phyloP scores from a whole-genome alignment of 2,888 invertebrate genomes.

The Hypomecis atomaria region DNA sequence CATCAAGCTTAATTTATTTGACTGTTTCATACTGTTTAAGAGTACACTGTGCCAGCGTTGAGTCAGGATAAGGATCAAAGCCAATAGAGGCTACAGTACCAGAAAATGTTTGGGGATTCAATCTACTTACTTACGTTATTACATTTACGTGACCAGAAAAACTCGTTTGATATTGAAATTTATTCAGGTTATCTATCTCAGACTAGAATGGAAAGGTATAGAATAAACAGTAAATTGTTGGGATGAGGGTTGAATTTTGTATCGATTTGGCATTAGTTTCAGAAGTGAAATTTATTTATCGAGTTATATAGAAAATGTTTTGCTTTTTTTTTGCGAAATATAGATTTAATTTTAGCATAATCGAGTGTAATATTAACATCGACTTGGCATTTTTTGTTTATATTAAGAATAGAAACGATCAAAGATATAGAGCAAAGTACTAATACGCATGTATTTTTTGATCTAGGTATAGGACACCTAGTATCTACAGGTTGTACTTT shows the following conservation, averaged over 20 bases:
- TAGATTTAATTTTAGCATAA: not conserved
- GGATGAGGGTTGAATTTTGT: constrained; percentile 42
- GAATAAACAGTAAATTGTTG: constrained; percentile 54
- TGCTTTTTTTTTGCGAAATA: not conserved
- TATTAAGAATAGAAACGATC: too few species aligned
- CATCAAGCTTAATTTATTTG: not conserved
- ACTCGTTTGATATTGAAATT: constrained; percentile 63
- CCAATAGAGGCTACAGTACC: constrained; percentile 62
- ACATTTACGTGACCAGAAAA: constrained; percentile 67
- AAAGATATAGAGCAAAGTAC: too few species aligned
- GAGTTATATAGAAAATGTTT: not conserved
- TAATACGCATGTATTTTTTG: too few species aligned
- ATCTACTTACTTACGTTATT: constrained; percentile 73
- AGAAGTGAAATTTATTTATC: too few species aligned
- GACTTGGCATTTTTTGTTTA: too few species aligned
- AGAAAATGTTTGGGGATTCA: constrained; percentile 69
- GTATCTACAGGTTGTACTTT: too few species aligned
- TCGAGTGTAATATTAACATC: too few species aligned
- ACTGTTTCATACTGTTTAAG: constrained; percentile 5
- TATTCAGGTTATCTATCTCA: constrained; percentile 57
- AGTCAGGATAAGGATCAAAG: constrained; percentile 61
- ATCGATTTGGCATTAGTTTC: constrained; percentile 26
- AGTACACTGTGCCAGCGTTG: constrained; percentile 32
- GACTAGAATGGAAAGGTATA: constrained; percentile 48
- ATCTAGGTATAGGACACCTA: too few species aligned